A percentile compares a stretch with the other conserved stretches of the same genome.
Evolutionary conservation across 2,797 vertebrate species (phyloP).

Genomic region (Poecilia wingei): DNA sequence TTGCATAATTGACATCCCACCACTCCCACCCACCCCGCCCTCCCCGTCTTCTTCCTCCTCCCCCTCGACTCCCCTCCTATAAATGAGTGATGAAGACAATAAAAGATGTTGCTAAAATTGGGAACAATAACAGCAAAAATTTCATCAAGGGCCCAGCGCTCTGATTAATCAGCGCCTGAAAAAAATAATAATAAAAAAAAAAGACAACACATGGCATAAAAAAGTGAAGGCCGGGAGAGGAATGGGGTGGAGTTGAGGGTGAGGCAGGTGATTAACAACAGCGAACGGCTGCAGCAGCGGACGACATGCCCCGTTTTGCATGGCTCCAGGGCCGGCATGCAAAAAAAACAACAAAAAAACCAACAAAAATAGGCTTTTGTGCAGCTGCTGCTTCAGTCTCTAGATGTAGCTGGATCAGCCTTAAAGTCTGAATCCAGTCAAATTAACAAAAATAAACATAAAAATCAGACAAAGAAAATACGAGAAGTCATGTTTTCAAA

Average conservation of each 20-base stretch:
- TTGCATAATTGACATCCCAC: constrained; percentile 95
- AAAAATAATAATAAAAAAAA: neutral
- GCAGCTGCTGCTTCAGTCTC: constrained; percentile 68
- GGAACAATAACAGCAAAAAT: constrained; percentile 99
- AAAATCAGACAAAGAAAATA: neutral
- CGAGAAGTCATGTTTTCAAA: neutral
- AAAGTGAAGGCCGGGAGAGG: constrained; percentile 75
- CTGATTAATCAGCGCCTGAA: constrained; percentile 99
- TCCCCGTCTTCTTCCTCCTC: constrained; percentile 3
- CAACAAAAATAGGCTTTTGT: constrained; percentile 25
- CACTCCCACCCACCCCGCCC: constrained; percentile 11
- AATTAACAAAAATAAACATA: neutral
- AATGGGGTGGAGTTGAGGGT: constrained; percentile 64
- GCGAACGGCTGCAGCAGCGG: constrained; percentile 81
- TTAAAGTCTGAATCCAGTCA: constrained; percentile 15
- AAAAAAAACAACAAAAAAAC: neutral
- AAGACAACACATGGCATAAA: constrained; percentile 88
- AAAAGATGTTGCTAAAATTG: constrained; percentile 99
- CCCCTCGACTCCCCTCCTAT: constrained; percentile 77
- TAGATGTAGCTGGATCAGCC: constrained; percentile 58
- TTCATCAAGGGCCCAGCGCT: constrained; percentile 95
- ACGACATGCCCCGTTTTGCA: constrained; percentile 80
- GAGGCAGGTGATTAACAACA: constrained; percentile 90
- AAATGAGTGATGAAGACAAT: constrained; percentile 99
- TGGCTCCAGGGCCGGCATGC: constrained; percentile 74